phyloP scores from a whole-genome alignment of 2,888 invertebrate genomes.

The Synergus japonicus region DNA sequence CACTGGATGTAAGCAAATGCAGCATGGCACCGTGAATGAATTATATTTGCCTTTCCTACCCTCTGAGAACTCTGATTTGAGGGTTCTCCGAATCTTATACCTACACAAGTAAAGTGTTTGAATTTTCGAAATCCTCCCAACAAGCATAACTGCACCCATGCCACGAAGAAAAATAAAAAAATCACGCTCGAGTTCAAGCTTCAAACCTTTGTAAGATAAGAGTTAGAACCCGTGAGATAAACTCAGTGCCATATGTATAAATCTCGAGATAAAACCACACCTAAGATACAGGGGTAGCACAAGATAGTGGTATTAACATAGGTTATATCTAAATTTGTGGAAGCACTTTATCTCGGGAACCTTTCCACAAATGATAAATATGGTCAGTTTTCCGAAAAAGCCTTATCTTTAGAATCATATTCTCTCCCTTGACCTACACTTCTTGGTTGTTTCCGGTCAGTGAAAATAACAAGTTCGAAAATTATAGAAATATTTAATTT shows the following conservation, averaged over 20 bases:
- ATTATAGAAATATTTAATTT: too few relatives aligned
- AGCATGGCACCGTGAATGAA: background rate
- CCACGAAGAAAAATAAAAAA: background rate
- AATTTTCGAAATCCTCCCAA: background rate
- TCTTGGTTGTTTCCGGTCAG: background rate
- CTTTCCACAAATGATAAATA: constrained; percentile 19
- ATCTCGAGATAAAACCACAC: constrained; percentile 11
- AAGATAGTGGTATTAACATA: constrained; percentile 25
- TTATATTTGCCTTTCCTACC: background rate
- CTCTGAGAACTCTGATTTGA: background rate
- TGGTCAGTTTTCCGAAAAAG: constrained; percentile 10
- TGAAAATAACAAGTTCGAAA: too few relatives aligned
- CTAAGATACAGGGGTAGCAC: background rate
- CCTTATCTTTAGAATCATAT: background rate
- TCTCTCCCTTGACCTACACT: background rate
- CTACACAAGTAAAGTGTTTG: background rate
- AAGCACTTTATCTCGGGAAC: constrained; percentile 1
- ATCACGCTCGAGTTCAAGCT: background rate
- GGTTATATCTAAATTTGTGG: constrained; percentile 18
- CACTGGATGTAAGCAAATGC: background rate
- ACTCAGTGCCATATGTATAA: constrained; percentile 1
- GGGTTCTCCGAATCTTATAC: background rate
- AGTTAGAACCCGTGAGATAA: constrained; percentile 1
- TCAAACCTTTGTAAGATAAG: background rate
- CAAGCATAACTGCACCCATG: constrained; percentile 7